Conservation (phyloP, 2,113 vertebrate genomes). For the Podarcis muralis region DNA sequence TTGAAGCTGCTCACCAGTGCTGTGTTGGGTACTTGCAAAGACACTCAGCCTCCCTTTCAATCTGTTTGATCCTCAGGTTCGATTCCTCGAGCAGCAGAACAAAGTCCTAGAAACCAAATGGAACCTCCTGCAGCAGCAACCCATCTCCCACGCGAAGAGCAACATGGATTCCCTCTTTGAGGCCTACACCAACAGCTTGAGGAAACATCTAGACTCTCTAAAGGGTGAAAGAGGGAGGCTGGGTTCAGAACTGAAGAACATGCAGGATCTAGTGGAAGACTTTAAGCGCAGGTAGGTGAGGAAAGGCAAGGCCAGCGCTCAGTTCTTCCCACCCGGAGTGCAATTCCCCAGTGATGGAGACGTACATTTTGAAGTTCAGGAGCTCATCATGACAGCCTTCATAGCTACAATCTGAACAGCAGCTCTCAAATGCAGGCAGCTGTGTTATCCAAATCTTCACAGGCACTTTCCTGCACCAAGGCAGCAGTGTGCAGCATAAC, state of each 20-base stretch:
- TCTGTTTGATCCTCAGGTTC: constrained; percentile 36
- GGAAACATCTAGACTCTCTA: constrained; percentile 77
- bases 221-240: constrained; percentile 78
- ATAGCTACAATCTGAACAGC: too few species aligned
- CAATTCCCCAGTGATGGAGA: not conserved
- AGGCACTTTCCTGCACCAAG: too few species aligned
- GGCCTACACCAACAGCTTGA: constrained; percentile 81
- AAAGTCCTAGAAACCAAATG: constrained; percentile 63
- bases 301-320: not conserved
- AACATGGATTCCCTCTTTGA: constrained; percentile 82
- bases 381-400: too few species aligned
- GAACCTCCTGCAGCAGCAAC: constrained; percentile 52
- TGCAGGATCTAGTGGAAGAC: constrained; percentile 84
- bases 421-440: too few species aligned
- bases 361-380: too few species aligned
- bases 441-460: too few species aligned
- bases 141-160: not conserved
- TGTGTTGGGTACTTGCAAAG: not conserved
- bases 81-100: constrained; percentile 65
- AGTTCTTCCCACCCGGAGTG: not conserved
- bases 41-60: not conserved
- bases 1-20: not conserved
- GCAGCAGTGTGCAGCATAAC: too few species aligned
- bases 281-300: constrained; percentile 82
- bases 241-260: constrained; percentile 81